Evolutionary conservation across 2,888 invertebrate species (phyloP), one percentile per base, ranked within the genome.

Genomic region (Anodontia alba): DNA sequence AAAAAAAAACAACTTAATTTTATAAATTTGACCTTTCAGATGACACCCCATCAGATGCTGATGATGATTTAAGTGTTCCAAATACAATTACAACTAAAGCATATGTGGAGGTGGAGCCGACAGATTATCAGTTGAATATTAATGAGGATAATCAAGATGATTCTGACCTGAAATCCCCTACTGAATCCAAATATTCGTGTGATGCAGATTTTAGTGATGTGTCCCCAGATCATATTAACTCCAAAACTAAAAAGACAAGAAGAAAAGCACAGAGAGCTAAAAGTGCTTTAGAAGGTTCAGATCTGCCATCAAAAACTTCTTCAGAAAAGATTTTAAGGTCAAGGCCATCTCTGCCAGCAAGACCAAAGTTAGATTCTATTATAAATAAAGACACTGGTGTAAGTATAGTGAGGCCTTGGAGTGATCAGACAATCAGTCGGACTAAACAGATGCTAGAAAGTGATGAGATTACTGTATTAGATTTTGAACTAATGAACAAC

Each of bases 81-180:
- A 86, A 89, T 80, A 89, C 90, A 51, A 91, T 92, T 23, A 91
- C 91, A 42, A 91, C 91, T 17, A 88, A 88, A 81, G 92, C 90
- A 17, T 86, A 90, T 76, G 88, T 90, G 15, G 89, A 88, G 54
- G 80, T 82, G 12, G 86, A 86, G 36, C 86, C 86, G 3, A 78
- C 78, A 12, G 78, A 78, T 15, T 83, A 51, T 31, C 81, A 75
- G 15, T 73, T 70, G 0, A 80, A 49, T 67, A 69, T 80, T 5
- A 73, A 76, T 23, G 73, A 80, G 76, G 77, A 82, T 26, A 66
- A 49, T 38, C 20, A 71, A 10, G 46, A 57, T 29, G 54, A 73
- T 7, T 49, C 42, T 0, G 78, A 80, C 17, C 69, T 81, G n/a
- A 83, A 83, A 73, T 86, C 86, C 33, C 86, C 86, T 2, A 78